Conservation (phyloP, 2,797 vertebrate species). For the Enteromius fasciolatus region DNA sequence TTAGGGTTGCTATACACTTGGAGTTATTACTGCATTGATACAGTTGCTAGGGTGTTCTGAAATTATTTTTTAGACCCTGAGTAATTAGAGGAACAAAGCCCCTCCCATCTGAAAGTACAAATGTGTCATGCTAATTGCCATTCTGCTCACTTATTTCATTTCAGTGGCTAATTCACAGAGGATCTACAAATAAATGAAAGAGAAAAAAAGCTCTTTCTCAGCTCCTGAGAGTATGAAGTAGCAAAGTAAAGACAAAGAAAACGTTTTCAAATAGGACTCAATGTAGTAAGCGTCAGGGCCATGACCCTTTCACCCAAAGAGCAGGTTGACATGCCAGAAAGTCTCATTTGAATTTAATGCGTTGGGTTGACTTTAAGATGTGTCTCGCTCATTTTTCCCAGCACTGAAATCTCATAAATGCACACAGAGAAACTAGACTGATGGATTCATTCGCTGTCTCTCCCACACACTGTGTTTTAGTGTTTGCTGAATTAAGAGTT, state of each 20-base stretch:
- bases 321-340: background rate
- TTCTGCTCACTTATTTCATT: conserved; percentile 5
- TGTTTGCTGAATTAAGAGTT: conserved; percentile 27
- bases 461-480: conserved; percentile 20
- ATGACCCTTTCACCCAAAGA: conserved; percentile 17
- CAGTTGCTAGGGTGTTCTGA: background rate
- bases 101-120: background rate
- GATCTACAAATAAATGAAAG: background rate
- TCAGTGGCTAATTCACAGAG: background rate
- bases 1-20: background rate
- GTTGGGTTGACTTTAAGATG: conserved; percentile 6
- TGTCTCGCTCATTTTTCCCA: background rate
- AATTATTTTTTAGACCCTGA: background rate
- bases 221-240: background rate
- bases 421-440: background rate
- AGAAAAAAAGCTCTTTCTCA: background rate
- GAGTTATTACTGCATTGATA: background rate
- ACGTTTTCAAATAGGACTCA: conserved; percentile 6
- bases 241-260: conserved; percentile 13
- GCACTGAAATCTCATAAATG: conserved; percentile 14
- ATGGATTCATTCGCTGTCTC: conserved; percentile 9
- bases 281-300: background rate
- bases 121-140: background rate
- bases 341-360: conserved; percentile 34
- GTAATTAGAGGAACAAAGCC: background rate